A percentile compares a stretch with the other conserved stretches of the same genome.
Evolutionary conservation across 2,113 vertebrate species (phyloP).

Genomic region (Eulemur macaco): DNA sequence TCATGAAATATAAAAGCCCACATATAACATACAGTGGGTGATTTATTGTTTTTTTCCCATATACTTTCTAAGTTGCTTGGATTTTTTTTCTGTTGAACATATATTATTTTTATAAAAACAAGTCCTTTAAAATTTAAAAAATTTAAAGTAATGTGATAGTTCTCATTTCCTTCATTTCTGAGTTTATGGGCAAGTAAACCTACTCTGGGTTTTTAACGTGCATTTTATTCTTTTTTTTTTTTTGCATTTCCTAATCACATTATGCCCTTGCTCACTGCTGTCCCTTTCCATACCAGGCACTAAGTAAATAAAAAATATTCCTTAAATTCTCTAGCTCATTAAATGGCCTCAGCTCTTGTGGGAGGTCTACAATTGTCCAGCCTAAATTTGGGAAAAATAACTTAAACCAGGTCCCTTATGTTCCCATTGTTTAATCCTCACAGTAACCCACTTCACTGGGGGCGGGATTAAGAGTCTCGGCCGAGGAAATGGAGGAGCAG

Average conservation of each 20-base stretch:
- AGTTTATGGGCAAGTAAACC: neutral
- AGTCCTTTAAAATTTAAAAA: neutral
- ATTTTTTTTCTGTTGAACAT: neutral
- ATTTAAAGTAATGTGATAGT: neutral
- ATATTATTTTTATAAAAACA: neutral
- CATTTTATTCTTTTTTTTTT: neutral
- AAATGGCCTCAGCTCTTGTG: neutral
- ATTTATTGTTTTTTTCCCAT: neutral
- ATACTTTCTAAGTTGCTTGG: neutral
- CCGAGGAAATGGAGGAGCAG: fast-evolving
- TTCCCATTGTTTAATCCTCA: neutral
- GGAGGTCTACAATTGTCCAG: neutral
- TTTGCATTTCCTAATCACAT: neutral
- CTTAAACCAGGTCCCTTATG: neutral
- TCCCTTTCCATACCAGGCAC: fast-evolving
- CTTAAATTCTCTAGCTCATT: neutral
- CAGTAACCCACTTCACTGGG: neutral
- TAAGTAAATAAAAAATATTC: neutral
- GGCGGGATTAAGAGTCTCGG: too few relatives aligned
- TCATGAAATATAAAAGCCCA: neutral
- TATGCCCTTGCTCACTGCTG: neutral
- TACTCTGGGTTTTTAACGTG: neutral
- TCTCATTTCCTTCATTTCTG: neutral
- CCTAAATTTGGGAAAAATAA: neutral
- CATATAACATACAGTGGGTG: neutral